Conservation (phyloP, 2,113 vertebrate genomes). For the Stercorarius parasiticus region DNA sequence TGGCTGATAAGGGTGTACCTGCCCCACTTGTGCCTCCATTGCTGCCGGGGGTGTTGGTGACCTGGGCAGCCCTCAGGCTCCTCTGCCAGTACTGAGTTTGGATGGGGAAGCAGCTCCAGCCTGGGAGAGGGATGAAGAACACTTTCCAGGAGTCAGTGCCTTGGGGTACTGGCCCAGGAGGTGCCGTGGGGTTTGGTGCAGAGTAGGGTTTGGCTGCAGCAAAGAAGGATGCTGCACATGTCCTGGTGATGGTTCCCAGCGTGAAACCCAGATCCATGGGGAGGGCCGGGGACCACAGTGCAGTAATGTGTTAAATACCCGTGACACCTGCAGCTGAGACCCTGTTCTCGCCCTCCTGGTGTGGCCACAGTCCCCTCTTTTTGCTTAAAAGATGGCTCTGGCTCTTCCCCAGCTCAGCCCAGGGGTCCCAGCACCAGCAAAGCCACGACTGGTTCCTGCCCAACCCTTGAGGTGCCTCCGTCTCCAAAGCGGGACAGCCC, state of each 20-base stretch:
- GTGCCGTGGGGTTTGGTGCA: background rate
- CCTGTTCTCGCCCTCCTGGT: background rate
- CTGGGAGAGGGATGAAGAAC: background rate
- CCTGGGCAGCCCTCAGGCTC: background rate
- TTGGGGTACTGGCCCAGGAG: background rate
- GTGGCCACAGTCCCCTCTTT: background rate
- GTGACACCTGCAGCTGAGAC: accelerated
- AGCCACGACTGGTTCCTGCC: background rate
- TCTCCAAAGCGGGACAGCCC: background rate
- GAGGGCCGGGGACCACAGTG: background rate
- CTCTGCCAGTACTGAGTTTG: background rate
- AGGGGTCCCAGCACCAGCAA: background rate
- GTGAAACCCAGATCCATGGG: background rate
- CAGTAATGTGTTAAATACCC: background rate
- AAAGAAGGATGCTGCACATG: too few species aligned
- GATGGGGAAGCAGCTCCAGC: background rate
- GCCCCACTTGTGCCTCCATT: background rate
- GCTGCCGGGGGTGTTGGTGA: accelerated
- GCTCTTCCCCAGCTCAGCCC: background rate
- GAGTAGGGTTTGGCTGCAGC: background rate
- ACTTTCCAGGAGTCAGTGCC: background rate
- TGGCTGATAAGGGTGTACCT: background rate
- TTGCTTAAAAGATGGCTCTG: background rate
- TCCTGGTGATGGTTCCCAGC: background rate
- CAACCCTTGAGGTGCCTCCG: background rate